Percentiles rank a stretch among this genome's conserved stretches.
Evolutionary conservation across 23 tunicate genomes (phyloP).

Genomic region (Corella eumyota): DNA sequence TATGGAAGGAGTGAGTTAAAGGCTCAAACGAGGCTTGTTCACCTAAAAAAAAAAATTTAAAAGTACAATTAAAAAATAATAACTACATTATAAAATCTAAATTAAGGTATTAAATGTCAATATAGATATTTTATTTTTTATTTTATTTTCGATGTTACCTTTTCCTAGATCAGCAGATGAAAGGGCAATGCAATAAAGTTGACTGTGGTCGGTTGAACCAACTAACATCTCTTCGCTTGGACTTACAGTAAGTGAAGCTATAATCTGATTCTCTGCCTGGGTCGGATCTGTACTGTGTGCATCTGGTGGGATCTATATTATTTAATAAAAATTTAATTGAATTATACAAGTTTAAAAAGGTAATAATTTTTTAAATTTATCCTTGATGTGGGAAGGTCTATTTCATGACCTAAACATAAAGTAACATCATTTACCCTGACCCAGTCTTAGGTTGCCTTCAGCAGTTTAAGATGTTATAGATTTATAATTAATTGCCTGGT

Average conservation of each 20-base stretch:
- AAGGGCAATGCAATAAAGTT: conserved; percentile 66
- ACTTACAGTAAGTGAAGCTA: conserved; percentile 54
- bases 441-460: no score
- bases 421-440: no score
- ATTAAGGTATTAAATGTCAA: background rate
- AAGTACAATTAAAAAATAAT: background rate
- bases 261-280: conserved; percentile 55
- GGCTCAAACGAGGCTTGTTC: conserved; percentile 77
- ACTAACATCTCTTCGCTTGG: conserved; percentile 84
- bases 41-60: conserved; percentile 17
- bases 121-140: no score
- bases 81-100: background rate
- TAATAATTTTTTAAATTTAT: background rate
- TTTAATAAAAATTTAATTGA: background rate
- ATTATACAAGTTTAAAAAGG: background rate
- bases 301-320: conserved; percentile 64
- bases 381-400: no score
- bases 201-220: conserved; percentile 80
- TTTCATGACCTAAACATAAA: no score
- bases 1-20: conserved; percentile 80
- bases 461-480: no score
- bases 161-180: conserved; percentile 86
- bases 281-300: conserved; percentile 82
- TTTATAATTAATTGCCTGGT: background rate
- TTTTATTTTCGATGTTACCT: conserved; percentile 22